Evolutionary conservation across 2,888 invertebrate genomes (phyloP), one percentile per base, ranked within the genome.

Genomic region (Scaptomyza caliginosa): DNA sequence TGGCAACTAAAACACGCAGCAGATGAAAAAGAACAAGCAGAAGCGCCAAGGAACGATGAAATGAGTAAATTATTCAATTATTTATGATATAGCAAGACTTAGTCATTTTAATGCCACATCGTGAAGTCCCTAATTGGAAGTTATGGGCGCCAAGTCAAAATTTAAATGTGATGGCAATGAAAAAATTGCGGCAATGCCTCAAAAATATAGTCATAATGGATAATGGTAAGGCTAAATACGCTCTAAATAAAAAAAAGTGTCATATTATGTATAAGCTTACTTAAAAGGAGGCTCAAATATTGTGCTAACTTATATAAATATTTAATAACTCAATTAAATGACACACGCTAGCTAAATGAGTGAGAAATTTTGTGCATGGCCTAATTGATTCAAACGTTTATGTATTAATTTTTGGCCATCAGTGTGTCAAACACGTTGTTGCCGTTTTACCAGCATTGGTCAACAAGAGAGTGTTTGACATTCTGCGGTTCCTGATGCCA

Each of bases 61-160:
- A 83, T 83, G 70, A 83, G 70, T 67, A 71, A 81, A 66, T 74
- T 81, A 74, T 84, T 84, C 71, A 86, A 81, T 86, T 77, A 86
- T 84, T 84, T 80, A 75, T 85, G 64, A 69, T 67, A 48, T 50
- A 50, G 63, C 59, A 48, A 45, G 36, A 57, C 69, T 62, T 68
- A 58, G 45, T 62, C 49, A 55, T 58, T 52, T 66, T 65, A 63
- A 69, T 76, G 60, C 51, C 48, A 52, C 70, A 62, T 52, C 50
- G 51, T 72, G 60, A 36, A 40, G 64, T 43, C 3, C 8, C 69
- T 84, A 84, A 86, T 86, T 84, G 77, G 62, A 66, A 78, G 70
- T 72, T 70, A 71, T 77, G 69, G 49, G 66, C 69, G 57, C 52
- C 60, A 64, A 57, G 58, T 57, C 48, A 43, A 69, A 51, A 16